Base-by-base conservation (phyloP, 2,113 vertebrate species). In the Bettongia penicillata region DNA sequence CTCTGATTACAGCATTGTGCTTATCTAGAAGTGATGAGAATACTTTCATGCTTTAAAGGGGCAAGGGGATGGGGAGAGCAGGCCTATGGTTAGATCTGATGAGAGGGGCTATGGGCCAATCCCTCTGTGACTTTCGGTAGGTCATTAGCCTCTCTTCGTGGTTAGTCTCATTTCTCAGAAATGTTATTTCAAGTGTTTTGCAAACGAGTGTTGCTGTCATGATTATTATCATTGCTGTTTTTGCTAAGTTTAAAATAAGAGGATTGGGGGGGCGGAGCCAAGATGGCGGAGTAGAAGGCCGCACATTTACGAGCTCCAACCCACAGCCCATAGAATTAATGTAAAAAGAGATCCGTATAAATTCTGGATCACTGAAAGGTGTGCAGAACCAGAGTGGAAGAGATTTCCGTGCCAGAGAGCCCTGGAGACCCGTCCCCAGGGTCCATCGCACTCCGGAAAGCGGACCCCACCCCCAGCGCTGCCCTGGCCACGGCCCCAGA, bases 41-140 rank as follows among this genome's bases (percentile, higher is more conserved):
- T 22, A 93, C 77, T 95, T 95, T 95, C 10, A 25, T 48, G 14
- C 47, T 94, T 96, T 53, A 97, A 95, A 94, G 90, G 90, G 48
- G 22, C 6, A 55, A 89, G 68, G n/a, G n/a, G 68, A 16, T 51
- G 16, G 3, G 55, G 77, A 51, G 90, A 31, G 48, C 28, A 92
- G 47, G 14, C 14, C 90, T 93, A 3, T 49, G 23, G n/a, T 94
- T 93, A 96, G 57, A 91, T 91, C 77, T 93, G 53, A 53, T 94
- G 90, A 92, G 48, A 48, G 48, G 48, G 48, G 48, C 48, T 3
- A 48, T 48, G 48, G 2, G 47, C 53, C 23, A 2, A 11, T 55
- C 37, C 14, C 37, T 89, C 28, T 57, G 26, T 96, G 90, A 49
- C 77, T 53, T 95, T 31, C 49, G 28, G 26, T 61, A 91, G 92